Percentiles rank a stretch among this genome's conserved stretches.
phyloP scores from a whole-genome alignment of 37 sponge, comb jelly and placozoan species.

The Oscarella lobularis region DNA sequence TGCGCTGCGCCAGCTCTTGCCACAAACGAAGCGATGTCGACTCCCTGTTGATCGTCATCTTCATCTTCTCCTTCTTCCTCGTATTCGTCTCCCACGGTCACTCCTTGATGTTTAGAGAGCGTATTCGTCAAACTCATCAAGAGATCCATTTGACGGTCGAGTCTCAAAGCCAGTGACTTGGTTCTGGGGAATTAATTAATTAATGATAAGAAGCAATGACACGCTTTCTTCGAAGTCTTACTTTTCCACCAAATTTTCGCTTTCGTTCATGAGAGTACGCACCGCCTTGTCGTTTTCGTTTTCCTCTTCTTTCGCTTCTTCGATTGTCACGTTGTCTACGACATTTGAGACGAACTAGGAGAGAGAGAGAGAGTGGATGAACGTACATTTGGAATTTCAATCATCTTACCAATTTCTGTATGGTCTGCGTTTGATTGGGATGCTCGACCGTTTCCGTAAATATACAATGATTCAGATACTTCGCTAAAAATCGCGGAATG shows the following conservation, averaged over 20 bases:
- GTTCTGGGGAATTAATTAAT: background rate
- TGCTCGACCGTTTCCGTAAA: background rate
- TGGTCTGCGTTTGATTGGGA: background rate
- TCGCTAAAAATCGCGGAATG: background rate
- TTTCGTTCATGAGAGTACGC: background rate
- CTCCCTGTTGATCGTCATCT: background rate
- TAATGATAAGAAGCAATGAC: no score
- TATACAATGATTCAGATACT: background rate
- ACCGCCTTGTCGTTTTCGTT: background rate
- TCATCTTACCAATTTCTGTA: background rate
- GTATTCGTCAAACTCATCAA: background rate
- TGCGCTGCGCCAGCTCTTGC: background rate
- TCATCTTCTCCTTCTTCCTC: background rate
- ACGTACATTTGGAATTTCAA: background rate
- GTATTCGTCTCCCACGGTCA: background rate
- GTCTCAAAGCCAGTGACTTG: background rate
- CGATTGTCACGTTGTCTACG: background rate
- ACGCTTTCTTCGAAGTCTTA: no score
- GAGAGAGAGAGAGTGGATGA: background rate
- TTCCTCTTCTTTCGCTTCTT: background rate
- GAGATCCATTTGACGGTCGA: constrained; percentile 3
- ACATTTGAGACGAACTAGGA: background rate
- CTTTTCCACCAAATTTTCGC: background rate
- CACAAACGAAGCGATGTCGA: background rate
- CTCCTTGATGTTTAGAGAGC: background rate